Evolutionary conservation across 2,888 invertebrate genomes (phyloP), one percentile per base, ranked within the genome.

Genomic region (Apamea sordens): DNA sequence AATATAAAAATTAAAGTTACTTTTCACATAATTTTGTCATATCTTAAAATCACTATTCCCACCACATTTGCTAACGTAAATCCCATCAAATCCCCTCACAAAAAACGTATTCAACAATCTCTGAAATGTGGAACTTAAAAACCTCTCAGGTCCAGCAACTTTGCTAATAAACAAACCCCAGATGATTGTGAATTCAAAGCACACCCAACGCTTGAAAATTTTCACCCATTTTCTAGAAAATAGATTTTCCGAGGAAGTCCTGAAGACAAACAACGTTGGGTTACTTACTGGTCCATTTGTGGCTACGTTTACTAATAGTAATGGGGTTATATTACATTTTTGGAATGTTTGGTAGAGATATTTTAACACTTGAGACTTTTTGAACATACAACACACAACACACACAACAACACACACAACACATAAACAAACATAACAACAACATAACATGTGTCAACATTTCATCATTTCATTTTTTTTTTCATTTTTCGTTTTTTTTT

Each of bases 191-290:
- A 89, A 95, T 95, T 94, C 95, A 92, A 87, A 77, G 86, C 93
- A 90, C 93, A 91, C 68, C 77, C 80, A 85, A 84, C 89, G 89
- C 92, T 93, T 89, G 92, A 91, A 93, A 93, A 93, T 94, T 94
- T 93, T 94, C 94, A 93, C 91, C 92, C 92, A 91, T 93, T 92
- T 90, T 85, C 92, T 86, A 88, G 93, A 91, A 93, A 94, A 94
- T 94, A 92, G 92, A 93, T 93, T 94, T 91, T 89, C 88, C 76
- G 83, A 86, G 76, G 83, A n/a, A 82, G 77, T 82, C 82, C 77
- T 77, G 86, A 90, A 91, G 90, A 91, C 90, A 92, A 92, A 92
- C 87, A 90, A 84, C 84, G 80, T 86, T 77, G 79, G 77, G 73
- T 67, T 84, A 82, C 80, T 84, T 81, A 81, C 73, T 83, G 70